Conservation (phyloP, 2,797 vertebrate species). For the Rhincodon typus region DNA sequence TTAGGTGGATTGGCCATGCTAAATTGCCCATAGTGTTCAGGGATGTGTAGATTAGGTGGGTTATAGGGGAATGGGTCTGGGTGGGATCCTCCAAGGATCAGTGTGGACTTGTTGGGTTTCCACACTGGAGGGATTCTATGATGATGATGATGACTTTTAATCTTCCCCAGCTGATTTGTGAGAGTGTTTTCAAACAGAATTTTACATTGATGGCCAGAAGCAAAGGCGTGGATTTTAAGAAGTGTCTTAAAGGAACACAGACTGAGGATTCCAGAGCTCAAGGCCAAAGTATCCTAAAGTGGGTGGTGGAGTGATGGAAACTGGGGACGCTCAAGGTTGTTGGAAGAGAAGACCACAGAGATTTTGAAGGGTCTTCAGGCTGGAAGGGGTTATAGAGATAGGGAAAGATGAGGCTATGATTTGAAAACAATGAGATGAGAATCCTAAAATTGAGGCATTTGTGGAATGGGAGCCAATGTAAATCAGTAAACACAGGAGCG, state of each 20-base stretch:
- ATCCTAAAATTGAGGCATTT: neutral
- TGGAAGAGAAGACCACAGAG: neutral
- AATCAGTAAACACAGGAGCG: neutral
- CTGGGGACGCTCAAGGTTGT: neutral
- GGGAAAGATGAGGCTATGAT: neutral
- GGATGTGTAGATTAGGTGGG: no score
- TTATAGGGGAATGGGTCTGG: no score
- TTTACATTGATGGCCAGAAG: neutral
- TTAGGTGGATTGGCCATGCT: no score
- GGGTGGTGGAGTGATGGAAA: neutral
- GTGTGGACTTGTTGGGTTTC: no score
- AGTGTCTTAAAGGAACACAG: neutral
- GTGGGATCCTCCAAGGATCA: no score
- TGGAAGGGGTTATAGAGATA: neutral
- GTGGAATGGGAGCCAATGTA: neutral
- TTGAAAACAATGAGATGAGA: neutral
- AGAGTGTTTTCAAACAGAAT: neutral
- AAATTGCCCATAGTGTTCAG: no score
- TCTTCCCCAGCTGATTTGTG: neutral
- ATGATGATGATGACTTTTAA: neutral
- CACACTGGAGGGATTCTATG: no score
- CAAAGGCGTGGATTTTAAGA: neutral
- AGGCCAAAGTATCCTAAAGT: neutral
- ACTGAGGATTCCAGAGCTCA: neutral
- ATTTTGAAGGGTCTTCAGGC: neutral